These are phyloP conservation scores for Drosophila antonietae DNA, from an alignment of 2,888 invertebrate genomes.

Conservation along the genomic window DNA sequence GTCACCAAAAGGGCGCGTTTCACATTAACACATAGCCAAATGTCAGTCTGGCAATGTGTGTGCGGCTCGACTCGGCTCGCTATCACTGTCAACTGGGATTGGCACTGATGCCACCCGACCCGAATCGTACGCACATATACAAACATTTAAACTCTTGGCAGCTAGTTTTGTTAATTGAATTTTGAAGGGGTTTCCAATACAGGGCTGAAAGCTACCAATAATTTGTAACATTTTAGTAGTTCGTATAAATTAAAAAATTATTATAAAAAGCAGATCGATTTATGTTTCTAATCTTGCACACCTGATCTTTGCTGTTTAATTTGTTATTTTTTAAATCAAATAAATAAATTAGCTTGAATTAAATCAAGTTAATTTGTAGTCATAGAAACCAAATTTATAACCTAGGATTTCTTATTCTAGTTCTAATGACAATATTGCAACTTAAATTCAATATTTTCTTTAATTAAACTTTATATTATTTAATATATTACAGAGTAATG, in stretches of 20 bases:
- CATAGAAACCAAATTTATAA: not conserved
- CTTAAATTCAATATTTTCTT: too few relatives aligned
- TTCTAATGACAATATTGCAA: too few relatives aligned
- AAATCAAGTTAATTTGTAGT: not conserved
- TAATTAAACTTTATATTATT: too few relatives aligned
- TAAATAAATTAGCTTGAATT: too few relatives aligned
- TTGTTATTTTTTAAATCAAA: too few relatives aligned
- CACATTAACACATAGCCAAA: conserved; percentile 61
- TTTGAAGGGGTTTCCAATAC: conserved; percentile 4
- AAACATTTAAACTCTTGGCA: conserved; percentile 34
- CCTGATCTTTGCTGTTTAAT: too few relatives aligned
- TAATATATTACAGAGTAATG: not conserved
- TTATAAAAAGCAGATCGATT: not conserved
- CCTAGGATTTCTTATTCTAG: too few relatives aligned
- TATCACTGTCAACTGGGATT: conserved; percentile 60
- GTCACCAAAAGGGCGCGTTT: conserved; percentile 81
- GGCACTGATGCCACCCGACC: conserved; percentile 45
- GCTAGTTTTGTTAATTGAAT: conserved; percentile 58
- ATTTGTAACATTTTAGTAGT: not conserved
- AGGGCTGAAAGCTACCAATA: not conserved
- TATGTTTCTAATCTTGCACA: too few relatives aligned
- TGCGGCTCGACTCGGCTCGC: not conserved
- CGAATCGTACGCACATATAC: conserved; percentile 14
- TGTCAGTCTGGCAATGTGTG: conserved; percentile 44
- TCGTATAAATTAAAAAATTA: not conserved